Evolutionary conservation across 2,113 vertebrate species (phyloP).

Genomic region (Rhinoptilus africanus): DNA sequence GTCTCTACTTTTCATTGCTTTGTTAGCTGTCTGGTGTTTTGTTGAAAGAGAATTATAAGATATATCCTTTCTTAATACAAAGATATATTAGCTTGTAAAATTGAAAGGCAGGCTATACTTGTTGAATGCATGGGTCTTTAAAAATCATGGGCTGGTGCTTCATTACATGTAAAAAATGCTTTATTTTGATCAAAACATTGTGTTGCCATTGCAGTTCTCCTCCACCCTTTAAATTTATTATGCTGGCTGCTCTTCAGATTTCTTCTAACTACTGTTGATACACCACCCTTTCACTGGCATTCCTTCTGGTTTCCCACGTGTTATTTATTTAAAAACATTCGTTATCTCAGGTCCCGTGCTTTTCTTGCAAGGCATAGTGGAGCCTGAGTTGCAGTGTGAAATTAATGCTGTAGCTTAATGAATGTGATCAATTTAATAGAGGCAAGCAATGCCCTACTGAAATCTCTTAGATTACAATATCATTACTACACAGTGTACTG

Average conservation of each 20-base stretch:
- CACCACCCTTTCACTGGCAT: neutral
- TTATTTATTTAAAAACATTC: neutral
- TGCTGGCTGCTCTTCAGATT: slow-evolving; percentile 22
- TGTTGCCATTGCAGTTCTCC: slow-evolving; percentile 32
- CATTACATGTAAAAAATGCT: neutral
- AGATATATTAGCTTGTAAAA: neutral
- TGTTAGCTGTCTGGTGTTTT: neutral
- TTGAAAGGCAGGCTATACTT: neutral
- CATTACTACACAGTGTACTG: neutral
- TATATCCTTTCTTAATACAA: slow-evolving; percentile 1
- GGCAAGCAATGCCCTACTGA: neutral
- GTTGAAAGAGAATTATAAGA: slow-evolving; percentile 9
- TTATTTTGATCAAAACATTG: slow-evolving; percentile 55
- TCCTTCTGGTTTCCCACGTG: neutral
- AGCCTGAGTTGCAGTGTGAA: neutral
- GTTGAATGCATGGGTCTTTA: neutral
- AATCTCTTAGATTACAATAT: neutral
- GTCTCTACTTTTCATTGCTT: neutral
- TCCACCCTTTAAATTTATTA: slow-evolving; percentile 32
- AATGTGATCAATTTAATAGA: neutral
- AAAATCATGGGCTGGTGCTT: neutral
- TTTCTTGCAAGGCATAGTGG: neutral
- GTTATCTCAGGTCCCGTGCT: neutral
- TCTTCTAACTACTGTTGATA: neutral
- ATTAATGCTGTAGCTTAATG: neutral